A percentile compares a stretch with the other conserved stretches of the same genome.
These are phyloP conservation scores for Sebastes vulpes DNA, from an alignment of 2,797 vertebrate genomes.

Conservation along the genomic window DNA sequence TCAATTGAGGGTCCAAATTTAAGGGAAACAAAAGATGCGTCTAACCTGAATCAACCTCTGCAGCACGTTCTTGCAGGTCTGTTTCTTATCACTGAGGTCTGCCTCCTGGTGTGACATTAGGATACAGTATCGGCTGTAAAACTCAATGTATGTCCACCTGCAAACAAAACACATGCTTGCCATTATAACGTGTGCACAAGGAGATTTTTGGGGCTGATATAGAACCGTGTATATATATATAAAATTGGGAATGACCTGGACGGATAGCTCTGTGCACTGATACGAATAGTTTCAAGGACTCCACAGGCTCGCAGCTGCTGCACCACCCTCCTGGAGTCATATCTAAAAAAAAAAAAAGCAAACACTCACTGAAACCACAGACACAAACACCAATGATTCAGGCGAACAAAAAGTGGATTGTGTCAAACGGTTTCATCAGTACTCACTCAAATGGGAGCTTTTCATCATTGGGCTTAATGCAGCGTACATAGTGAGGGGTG, in stretches of 20 bases:
- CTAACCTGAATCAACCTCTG: slow-evolving; percentile 94
- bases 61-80: slow-evolving; percentile 92
- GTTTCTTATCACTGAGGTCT: slow-evolving; percentile 89
- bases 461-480: slow-evolving; percentile 97
- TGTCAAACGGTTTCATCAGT: background rate
- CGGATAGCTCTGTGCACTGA: slow-evolving; percentile 97
- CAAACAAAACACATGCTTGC: background rate
- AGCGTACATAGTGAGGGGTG: slow-evolving; percentile 97
- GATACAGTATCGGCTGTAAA: slow-evolving; percentile 96
- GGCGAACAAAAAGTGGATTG: background rate
- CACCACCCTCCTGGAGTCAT: slow-evolving; percentile 92
- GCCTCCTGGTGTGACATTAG: slow-evolving; percentile 93
- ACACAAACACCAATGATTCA: background rate
- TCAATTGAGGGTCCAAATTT: too few relatives aligned
- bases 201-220: background rate
- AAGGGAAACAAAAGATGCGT: background rate
- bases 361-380: slow-evolving; percentile 1
- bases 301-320: slow-evolving; percentile 98
- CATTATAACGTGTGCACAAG: background rate
- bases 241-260: slow-evolving; percentile 88
- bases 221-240: background rate
- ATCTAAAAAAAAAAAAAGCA: slow-evolving; percentile 81
- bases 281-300: slow-evolving; percentile 95
- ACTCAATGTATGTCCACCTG: slow-evolving; percentile 98
- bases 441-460: slow-evolving; percentile 97